A percentile compares a stretch with the other conserved stretches of the same genome.
phyloP scores from a whole-genome alignment of 2,888 invertebrate genomes.

The Polyploca ridens region DNA sequence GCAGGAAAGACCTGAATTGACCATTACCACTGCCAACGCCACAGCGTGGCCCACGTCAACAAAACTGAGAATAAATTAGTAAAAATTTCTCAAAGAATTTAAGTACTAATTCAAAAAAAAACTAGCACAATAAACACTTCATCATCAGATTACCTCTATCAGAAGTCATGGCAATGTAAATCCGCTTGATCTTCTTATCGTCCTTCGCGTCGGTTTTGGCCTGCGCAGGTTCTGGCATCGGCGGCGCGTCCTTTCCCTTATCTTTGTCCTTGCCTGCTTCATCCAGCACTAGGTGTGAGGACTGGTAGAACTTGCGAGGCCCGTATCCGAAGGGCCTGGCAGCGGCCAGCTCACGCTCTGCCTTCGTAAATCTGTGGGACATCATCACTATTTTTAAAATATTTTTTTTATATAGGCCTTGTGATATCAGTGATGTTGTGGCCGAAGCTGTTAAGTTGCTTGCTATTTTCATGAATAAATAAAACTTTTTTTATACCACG shows the following conservation, averaged over 20 bases:
- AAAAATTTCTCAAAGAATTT: no score
- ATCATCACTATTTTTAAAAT: neutral
- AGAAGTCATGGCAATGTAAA: slow-evolving; percentile 89
- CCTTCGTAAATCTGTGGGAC: slow-evolving; percentile 86
- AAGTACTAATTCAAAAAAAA: no score
- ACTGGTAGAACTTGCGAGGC: slow-evolving; percentile 87
- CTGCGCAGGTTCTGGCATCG: slow-evolving; percentile 68
- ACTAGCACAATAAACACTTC: neutral
- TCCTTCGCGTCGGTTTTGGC: slow-evolving; percentile 54
- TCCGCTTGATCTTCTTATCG: slow-evolving; percentile 51
- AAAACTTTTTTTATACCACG: no score
- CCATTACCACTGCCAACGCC: no score
- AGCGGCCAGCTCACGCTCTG: slow-evolving; percentile 88
- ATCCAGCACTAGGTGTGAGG: slow-evolving; percentile 58
- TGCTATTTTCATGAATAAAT: no score
- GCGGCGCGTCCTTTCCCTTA: slow-evolving; percentile 43
- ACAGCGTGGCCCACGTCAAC: no score
- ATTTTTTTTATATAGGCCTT: no score
- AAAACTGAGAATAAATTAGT: no score
- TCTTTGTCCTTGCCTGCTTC: slow-evolving; percentile 40
- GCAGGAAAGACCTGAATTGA: no score
- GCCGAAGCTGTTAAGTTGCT: no score
- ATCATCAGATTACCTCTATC: slow-evolving; percentile 82
- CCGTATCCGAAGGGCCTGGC: slow-evolving; percentile 90
- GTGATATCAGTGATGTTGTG: no score